Base-by-base conservation (phyloP, 1,140 invertebrate genomes). In the Drosophila lacteicornis region DNA sequence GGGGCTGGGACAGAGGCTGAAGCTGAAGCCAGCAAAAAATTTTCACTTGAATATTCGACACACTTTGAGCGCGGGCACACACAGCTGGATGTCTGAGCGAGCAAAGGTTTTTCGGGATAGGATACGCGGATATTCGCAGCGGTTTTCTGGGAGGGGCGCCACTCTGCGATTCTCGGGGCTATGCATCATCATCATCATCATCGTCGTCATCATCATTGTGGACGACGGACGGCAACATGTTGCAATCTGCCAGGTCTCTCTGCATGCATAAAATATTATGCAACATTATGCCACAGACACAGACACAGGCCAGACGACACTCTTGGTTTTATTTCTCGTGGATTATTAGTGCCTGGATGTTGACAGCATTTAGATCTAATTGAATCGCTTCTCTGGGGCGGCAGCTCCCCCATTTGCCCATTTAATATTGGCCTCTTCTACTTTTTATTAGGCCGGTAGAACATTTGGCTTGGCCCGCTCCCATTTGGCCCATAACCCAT, bases 21-120 rank as follows among this genome's bases (percentile, higher is more conserved):
- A 63, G 60, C 73, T 67, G 82, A 74, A 68, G 79, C 67, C 67
- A 79, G 73, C 74, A 65, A 65, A 59, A 78, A 86, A 86, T 90
- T 88, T 88, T 88, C 84, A 88, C 84, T 88, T 88, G 84, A 88
- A 90, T 88, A 88, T 88, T 88, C 84, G 84, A 88, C 84, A 88
- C 84, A 88, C 85, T 88, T 90, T 71, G 46, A 73, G 69, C 63
- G 38, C 66, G 53, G 66, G 82, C 51, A 58, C 65, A 61, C 79
- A 85, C 82, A 84, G 82, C 82, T 84, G 82, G 82, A 75, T 51
- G 78, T 80, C 82, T 80, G 22, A 22, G 56, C n/a, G 19, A 56
- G 60, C 70, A 55, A 78, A 79, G 47, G 77, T 69, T 70, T 65
- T 57, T 60, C 62, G 67, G 78, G 79, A 75, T 81, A 75, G 78